A percentile compares a stretch with the other conserved stretches of the same genome.
phyloP scores from a whole-genome alignment of 2,888 invertebrate genomes.

The Lasioglossum pauxillum region DNA sequence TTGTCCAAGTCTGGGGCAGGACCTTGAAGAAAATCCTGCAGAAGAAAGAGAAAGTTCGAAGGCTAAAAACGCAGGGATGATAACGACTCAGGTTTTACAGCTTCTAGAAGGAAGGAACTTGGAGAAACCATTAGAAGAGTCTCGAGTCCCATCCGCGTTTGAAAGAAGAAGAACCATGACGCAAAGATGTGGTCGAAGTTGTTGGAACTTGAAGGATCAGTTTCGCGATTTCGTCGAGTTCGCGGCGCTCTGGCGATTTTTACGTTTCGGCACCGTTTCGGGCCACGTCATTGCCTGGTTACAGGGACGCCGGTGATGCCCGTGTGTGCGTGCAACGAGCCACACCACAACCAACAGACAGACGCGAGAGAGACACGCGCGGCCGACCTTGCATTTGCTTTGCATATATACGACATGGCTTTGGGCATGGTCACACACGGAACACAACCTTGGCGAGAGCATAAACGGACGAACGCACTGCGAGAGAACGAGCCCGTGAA shows the following conservation, averaged over 20 bases:
- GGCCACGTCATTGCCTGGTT: slow-evolving; percentile 66
- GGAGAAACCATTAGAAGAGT: background rate
- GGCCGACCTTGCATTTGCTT: slow-evolving; percentile 78
- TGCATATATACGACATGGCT: slow-evolving; percentile 77
- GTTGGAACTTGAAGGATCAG: background rate
- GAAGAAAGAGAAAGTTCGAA: background rate
- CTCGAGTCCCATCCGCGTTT: background rate
- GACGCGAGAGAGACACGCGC: slow-evolving; percentile 70
- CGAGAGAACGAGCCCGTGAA: slow-evolving; percentile 12
- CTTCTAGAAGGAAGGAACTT: background rate
- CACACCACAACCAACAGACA: background rate
- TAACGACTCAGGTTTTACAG: background rate
- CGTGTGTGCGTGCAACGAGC: slow-evolving; percentile 25
- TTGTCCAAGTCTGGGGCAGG: background rate
- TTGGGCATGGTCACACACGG: slow-evolving; percentile 75
- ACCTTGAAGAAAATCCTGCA: background rate
- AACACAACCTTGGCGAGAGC: slow-evolving; percentile 75
- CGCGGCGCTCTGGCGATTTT: slow-evolving; percentile 43
- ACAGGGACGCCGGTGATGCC: slow-evolving; percentile 32
- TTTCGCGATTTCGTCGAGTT: slow-evolving; percentile 40
- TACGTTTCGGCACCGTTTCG: slow-evolving; percentile 44
- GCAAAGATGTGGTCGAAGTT: background rate
- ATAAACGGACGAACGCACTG: slow-evolving; percentile 62
- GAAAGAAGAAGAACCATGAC: background rate
- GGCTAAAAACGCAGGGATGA: background rate